Percentiles rank a stretch among this genome's conserved stretches.
Evolutionary conservation across 2,113 vertebrate genomes (phyloP).

Genomic region (Haemorhous mexicanus): DNA sequence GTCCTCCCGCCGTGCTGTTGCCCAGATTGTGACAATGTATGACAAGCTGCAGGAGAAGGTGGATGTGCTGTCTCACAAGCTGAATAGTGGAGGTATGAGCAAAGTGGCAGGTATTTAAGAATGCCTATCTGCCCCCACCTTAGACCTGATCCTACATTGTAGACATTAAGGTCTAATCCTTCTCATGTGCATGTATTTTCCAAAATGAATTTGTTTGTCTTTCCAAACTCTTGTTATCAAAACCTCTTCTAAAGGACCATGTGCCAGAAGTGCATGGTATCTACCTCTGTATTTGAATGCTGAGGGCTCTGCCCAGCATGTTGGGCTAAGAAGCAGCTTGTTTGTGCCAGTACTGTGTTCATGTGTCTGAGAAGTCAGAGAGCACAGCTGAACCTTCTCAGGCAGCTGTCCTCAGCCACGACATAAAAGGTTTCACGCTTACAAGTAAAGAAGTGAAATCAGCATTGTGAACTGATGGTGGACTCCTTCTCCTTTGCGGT

Average conservation of each 20-base stretch:
- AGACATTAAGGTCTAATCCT: background rate
- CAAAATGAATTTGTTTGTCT: background rate
- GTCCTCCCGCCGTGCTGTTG: conserved; percentile 86
- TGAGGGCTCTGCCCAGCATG: background rate
- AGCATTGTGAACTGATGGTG: background rate
- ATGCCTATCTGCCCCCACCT: background rate
- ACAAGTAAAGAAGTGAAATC: background rate
- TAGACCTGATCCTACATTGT: background rate
- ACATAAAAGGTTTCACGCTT: background rate
- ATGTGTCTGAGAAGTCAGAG: background rate
- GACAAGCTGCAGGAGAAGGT: conserved; percentile 82
- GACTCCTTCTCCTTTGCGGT: background rate
- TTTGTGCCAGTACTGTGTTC: background rate
- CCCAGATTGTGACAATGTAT: conserved; percentile 85
- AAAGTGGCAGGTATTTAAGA: background rate
- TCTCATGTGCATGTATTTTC: background rate
- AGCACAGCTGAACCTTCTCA: background rate
- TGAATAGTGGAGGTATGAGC: conserved; percentile 75
- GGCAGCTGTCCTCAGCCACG: background rate
- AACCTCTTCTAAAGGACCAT: background rate
- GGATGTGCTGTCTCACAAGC: conserved; percentile 71
- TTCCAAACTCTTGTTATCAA: background rate
- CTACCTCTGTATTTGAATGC: background rate
- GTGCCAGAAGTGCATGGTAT: background rate
- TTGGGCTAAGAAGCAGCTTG: background rate